These are phyloP conservation scores for Caretta caretta DNA, from an alignment of 2,113 vertebrate genomes.

Conservation along the genomic window DNA sequence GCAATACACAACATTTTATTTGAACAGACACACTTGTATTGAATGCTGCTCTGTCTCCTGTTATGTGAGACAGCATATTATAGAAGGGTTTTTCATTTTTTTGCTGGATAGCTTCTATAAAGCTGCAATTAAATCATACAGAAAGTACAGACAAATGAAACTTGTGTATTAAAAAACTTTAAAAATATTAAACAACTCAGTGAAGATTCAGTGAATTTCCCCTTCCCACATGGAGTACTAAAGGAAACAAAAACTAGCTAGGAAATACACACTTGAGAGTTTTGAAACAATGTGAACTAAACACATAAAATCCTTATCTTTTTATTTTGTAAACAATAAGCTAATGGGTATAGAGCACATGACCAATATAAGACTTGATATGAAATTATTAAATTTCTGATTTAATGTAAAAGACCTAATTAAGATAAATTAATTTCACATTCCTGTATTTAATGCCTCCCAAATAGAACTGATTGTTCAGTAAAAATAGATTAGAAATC, in stretches of 20 bases:
- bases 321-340: not conserved
- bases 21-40: not conserved
- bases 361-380: not conserved
- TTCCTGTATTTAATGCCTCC: not conserved
- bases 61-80: not conserved
- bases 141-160: not conserved
- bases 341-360: not conserved
- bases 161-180: not conserved
- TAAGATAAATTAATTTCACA: not conserved
- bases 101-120: not conserved
- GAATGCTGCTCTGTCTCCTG: not conserved
- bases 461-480: not conserved
- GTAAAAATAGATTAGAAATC: not conserved
- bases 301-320: not conserved
- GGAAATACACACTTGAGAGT: not conserved
- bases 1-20: not conserved
- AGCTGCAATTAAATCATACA: not conserved
- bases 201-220: not conserved
- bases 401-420: slow-evolving; percentile 10
- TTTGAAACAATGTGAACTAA: not conserved
- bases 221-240: not conserved
- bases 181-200: not conserved
- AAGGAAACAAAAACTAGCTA: not conserved
- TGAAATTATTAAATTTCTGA: slow-evolving; percentile 10
- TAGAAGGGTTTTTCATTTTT: not conserved